phyloP scores from a whole-genome alignment of 2,113 vertebrate species.

The Neolamprologus caudopunctatus region DNA sequence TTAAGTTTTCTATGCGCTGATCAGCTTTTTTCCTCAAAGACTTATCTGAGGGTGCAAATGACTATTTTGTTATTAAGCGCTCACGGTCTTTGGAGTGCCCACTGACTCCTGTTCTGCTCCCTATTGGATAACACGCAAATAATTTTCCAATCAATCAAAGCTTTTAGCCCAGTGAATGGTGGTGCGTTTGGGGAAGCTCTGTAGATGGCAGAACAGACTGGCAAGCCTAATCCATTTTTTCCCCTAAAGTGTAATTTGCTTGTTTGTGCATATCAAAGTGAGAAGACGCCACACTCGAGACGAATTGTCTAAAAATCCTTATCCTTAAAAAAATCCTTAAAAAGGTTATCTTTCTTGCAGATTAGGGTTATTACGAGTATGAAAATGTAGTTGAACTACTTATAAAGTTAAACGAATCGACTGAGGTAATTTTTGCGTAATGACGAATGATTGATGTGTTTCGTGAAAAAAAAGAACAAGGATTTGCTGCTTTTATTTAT shows the following conservation, averaged over 20 bases:
- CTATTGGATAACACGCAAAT: neutral
- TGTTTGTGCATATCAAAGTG: neutral
- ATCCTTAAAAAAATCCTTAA: too few species aligned
- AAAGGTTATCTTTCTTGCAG: neutral
- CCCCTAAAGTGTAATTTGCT: neutral
- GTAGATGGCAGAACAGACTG: neutral
- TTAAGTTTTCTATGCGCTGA: neutral
- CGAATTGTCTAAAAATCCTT: neutral
- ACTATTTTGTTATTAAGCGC: rapidly evolving
- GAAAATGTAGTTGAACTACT: neutral
- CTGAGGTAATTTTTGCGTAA: neutral
- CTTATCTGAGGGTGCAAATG: neutral
- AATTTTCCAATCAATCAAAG: slow-evolving; percentile 5
- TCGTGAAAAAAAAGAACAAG: neutral
- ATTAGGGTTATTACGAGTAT: neutral
- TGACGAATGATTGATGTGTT: neutral
- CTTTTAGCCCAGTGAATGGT: neutral
- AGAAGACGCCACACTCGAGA: neutral
- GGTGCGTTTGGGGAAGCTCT: neutral
- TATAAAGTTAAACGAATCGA: neutral
- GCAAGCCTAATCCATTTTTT: neutral
- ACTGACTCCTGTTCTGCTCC: neutral
- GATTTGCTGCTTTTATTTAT: neutral
- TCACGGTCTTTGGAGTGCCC: neutral
- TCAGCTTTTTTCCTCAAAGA: neutral